Evolutionary conservation across 2,797 vertebrate species (phyloP), one percentile per base, ranked within the genome.

Genomic region (Neostethus bicornis): DNA sequence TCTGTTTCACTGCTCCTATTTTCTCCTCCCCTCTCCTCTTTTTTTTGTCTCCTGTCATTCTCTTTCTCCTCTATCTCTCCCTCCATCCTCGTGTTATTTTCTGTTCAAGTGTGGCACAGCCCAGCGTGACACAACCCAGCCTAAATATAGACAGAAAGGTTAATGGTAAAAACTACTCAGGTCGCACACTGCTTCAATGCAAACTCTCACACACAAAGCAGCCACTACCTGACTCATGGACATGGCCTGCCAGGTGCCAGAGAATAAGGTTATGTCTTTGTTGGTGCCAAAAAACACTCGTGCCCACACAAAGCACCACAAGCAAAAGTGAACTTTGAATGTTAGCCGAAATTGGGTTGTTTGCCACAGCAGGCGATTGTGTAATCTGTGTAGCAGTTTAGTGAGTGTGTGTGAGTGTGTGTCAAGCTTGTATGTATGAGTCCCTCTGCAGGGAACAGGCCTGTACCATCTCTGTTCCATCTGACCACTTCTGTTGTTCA

Each of bases 131-230:
- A 68, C 19, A 48, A 66, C 75, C 67, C 62, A 23, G 77, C 80
- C 90, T 89, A 90, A 88, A 91, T 87, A 85, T 85, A 88, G 87
- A 84, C 80, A 70, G 78, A 82, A 90, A 91, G 90, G 91, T 91
- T 91, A 92, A 91, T 90, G 87, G 82, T 81, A 62, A 81, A n/a
- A 78, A 64, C 41, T 26, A 17, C 50, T 56, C 68, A 71, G 84
- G 88, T 89, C 75, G 55, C 51, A 70, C 73, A 55, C 61, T 57
- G 48, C 57, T 75, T 81, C 38, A 66, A 81, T 66, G 69, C 77
- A 77, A 75, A 82, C 37, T 61, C 54, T 24, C 51, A 49, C 52
- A 51, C 58, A 80, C 65, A 56, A 55, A 62, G 21, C 75, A 61
- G 49, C 61, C 51, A 61, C 71, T 85, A 82, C 86, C 86, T 85